Conservation (phyloP, 2,113 vertebrate genomes). For the Antigone vipio region DNA sequence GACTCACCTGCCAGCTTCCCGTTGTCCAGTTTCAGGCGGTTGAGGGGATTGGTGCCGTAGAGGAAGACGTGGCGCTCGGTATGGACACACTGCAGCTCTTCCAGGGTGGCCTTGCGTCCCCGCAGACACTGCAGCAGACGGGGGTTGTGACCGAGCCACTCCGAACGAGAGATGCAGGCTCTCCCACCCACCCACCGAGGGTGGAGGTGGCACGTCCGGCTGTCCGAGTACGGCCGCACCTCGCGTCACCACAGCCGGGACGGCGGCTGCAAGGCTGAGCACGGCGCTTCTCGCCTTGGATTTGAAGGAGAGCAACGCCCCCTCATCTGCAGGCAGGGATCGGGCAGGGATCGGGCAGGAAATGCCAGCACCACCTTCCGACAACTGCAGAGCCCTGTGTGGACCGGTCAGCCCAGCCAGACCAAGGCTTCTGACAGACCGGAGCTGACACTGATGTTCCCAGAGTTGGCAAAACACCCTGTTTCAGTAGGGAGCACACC, state of each 20-base stretch:
- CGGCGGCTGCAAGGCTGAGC: no score
- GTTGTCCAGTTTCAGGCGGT: conserved; percentile 87
- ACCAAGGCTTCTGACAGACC: neutral
- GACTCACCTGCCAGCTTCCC: conserved; percentile 83
- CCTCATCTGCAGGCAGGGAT: accelerated
- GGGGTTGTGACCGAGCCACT: neutral
- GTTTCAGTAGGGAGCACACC: neutral
- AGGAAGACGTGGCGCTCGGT: conserved; percentile 83
- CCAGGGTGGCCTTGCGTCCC: conserved; percentile 85
- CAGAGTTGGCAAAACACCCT: accelerated
- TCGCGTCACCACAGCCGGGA: accelerated
- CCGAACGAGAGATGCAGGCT: accelerated
- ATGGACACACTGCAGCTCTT: conserved; percentile 88
- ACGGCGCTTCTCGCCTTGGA: no score
- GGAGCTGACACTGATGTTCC: neutral
- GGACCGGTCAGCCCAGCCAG: neutral
- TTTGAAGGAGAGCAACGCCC: no score
- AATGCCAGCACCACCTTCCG: neutral
- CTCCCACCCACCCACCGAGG: accelerated
- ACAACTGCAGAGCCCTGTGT: no score
- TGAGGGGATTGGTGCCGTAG: conserved; percentile 87
- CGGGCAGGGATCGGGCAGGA: neutral
- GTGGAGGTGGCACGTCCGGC: accelerated
- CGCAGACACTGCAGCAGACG: conserved; percentile 75
- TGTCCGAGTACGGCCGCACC: no score